Evolutionary conservation across 1,140 invertebrate species (phyloP).

Genomic region (Eubasilissa regina): DNA sequence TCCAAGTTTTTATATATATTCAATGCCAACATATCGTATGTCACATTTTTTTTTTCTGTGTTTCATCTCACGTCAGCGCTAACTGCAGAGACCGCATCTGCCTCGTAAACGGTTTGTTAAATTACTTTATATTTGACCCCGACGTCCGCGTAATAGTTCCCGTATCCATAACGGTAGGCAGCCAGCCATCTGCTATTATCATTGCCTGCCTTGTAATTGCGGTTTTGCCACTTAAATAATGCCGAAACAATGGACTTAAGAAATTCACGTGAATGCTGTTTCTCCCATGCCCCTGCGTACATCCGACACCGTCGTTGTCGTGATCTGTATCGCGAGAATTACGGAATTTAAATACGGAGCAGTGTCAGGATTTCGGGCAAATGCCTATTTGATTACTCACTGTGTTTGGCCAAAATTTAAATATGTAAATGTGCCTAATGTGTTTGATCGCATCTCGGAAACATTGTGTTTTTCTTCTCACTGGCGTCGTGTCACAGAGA

Average conservation of each 20-base stretch:
- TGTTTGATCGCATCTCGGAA: conserved; percentile 3
- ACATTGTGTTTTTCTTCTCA: too few species aligned
- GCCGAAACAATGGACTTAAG: conserved; percentile 26
- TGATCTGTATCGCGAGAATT: conserved; percentile 16
- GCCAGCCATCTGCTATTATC: conserved; percentile 1
- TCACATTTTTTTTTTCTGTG: too few species aligned
- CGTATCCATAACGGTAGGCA: conserved; percentile 23
- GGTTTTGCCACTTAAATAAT: conserved; percentile 36
- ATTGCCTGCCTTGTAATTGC: conserved; percentile 33
- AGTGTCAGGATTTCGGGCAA: neutral
- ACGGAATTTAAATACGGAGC: neutral
- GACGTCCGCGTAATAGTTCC: conserved; percentile 20
- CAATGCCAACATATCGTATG: too few species aligned
- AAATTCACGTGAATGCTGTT: conserved; percentile 3
- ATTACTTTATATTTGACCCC: neutral
- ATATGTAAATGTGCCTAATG: conserved; percentile 6
- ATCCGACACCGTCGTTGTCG: neutral
- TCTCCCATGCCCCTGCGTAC: neutral
- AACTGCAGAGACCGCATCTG: too few species aligned
- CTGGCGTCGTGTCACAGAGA: neutral
- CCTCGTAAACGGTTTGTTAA: too few species aligned
- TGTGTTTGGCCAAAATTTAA: neutral
- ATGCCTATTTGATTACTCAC: conserved; percentile 39
- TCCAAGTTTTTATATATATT: too few species aligned
- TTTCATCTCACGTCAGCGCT: too few species aligned